A percentile compares a stretch with the other conserved stretches of the same genome.
Evolutionary conservation across 2,113 vertebrate species (phyloP).

Genomic region (Aythya baeri): DNA sequence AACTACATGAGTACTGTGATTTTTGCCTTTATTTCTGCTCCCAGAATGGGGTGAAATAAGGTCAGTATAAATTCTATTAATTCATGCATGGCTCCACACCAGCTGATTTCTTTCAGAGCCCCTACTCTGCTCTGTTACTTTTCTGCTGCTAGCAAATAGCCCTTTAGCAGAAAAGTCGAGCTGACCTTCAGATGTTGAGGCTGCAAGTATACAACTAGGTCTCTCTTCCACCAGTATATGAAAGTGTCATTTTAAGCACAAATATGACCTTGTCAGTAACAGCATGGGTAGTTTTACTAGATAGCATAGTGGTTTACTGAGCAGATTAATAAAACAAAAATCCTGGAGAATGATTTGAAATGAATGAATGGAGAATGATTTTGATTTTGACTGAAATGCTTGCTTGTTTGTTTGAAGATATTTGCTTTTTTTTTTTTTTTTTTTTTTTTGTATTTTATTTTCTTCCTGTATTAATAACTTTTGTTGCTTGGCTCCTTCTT

Average conservation of each 20-base stretch:
- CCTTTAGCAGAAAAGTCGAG: background rate
- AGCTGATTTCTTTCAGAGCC: background rate
- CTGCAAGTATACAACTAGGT: background rate
- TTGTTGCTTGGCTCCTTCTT: background rate
- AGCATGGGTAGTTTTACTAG: background rate
- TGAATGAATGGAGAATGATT: too few species aligned
- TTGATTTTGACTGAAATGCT: background rate
- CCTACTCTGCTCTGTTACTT: background rate
- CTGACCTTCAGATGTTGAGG: background rate
- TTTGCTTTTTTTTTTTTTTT: background rate
- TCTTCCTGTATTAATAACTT: background rate
- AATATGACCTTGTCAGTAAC: background rate
- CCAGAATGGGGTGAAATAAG: background rate
- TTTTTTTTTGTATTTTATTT: too few species aligned
- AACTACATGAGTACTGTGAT: background rate
- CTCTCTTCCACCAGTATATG: background rate
- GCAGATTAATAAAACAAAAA: background rate
- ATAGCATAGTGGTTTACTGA: background rate
- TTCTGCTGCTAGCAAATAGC: background rate
- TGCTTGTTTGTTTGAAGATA: background rate
- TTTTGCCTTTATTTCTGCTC: background rate
- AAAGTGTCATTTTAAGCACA: background rate
- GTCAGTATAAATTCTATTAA: background rate
- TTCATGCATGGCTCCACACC: background rate
- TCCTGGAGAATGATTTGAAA: background rate